Evolutionary conservation across 2,888 invertebrate species (phyloP), one percentile per base, ranked within the genome.

Genomic region (Amiota minor): DNA sequence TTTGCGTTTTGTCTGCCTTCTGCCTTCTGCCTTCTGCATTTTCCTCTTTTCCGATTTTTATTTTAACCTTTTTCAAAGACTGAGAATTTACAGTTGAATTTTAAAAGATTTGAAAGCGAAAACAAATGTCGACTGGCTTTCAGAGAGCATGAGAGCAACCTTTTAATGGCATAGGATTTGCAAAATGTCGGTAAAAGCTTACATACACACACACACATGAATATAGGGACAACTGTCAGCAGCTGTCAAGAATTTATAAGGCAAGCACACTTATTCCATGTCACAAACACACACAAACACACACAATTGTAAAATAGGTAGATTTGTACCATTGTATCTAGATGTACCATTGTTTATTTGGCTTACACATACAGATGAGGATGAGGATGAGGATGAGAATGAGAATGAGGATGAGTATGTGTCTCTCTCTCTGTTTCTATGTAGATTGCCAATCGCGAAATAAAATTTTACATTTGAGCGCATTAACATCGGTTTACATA

Each of bases 161-260:
- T 50, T 50, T 50, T n/a, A 12, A 50, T 12, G 53, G 4, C 12
- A 8, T 35, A 35, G 35, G 35, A 35, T 35, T 35, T 35, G 35
- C 35, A 35, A 35, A 35, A 35, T 35, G 35, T 35, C 59, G 59
- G 18, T 59, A 23, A 18, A 59, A 59, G 59, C 18, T 1, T 6
- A 20, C 59, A 59, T 59, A 56, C 35, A 18, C 53, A 18, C 70
- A n/a, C 62, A 62, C 20, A 62, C 71, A 61, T 16, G 14, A 4
- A 72, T 12, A 74, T 56, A 64, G 45, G 18, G 56, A 23, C 53
- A 75, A 56, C 46, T 50, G 55, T 47, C 46, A 46, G 20, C 12
- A 14, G 23, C 55, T 70, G 53, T 64, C 56, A 18, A 35, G 23
- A 12, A 68, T 53, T 12, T 14, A 23, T 65, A 46, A 14, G 16